Conservation (phyloP, 1,140 invertebrate species). For the Episyrphus balteatus region DNA sequence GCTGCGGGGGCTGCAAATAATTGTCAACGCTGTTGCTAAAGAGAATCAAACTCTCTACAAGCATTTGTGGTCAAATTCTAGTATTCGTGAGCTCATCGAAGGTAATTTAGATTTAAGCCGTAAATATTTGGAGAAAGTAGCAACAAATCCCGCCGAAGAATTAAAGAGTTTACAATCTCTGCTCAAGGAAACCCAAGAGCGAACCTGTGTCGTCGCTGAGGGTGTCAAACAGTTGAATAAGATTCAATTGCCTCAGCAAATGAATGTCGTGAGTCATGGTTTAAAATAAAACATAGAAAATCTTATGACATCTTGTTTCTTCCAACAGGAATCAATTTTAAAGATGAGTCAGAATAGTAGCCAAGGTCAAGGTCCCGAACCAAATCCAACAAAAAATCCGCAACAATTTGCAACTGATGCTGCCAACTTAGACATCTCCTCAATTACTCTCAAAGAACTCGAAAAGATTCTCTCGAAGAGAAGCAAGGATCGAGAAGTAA, state of each 20-base stretch:
- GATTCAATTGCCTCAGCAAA: constrained; percentile 9
- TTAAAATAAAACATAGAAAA: no score
- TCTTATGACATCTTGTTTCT: neutral
- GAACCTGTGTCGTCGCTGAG: constrained; percentile 23
- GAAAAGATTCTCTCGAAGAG: constrained; percentile 28
- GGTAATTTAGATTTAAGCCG: constrained; percentile 27
- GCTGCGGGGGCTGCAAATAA: constrained; percentile 47
- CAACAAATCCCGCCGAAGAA: constrained; percentile 18
- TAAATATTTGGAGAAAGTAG: constrained; percentile 23
- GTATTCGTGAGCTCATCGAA: constrained; percentile 40
- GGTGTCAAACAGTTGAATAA: constrained; percentile 19
- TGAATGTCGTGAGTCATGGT: constrained; percentile 11
- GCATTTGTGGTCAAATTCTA: constrained; percentile 52
- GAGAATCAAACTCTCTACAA: constrained; percentile 44
- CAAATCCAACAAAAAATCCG: neutral
- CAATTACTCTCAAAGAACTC: constrained; percentile 29
- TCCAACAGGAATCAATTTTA: neutral
- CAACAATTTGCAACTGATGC: constrained; percentile 7
- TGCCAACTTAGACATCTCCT: constrained; percentile 28
- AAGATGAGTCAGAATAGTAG: neutral
- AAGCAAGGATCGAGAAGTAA: constrained; percentile 22
- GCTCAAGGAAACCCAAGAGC: constrained; percentile 21
- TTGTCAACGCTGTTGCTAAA: constrained; percentile 46
- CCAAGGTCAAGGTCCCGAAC: neutral
- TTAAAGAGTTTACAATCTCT: constrained; percentile 15